Conservation (phyloP, 1,140 invertebrate genomes). For the Drosophila trapezifrons region DNA sequence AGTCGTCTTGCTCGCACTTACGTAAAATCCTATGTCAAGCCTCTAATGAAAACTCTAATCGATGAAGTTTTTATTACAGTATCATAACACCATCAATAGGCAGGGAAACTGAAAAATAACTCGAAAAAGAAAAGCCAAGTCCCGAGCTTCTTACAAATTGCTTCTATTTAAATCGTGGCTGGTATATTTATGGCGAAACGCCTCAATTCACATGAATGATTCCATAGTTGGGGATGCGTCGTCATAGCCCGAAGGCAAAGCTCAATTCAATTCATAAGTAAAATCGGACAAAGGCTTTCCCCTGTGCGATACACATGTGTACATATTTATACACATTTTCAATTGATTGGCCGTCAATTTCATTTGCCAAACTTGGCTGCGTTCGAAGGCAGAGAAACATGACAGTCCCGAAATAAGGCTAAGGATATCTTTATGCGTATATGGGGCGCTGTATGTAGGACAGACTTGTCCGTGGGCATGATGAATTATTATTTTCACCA, state of each 20-base stretch:
- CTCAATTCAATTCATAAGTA: slow-evolving; percentile 52
- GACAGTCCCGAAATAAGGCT: slow-evolving; percentile 24
- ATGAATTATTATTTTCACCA: slow-evolving; percentile 70
- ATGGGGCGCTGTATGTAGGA: slow-evolving; percentile 20
- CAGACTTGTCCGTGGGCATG: slow-evolving; percentile 62
- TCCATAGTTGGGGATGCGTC: slow-evolving; percentile 54
- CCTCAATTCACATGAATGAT: slow-evolving; percentile 67
- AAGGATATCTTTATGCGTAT: slow-evolving; percentile 18
- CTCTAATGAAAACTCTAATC: too few species aligned
- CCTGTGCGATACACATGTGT: slow-evolving; percentile 1
- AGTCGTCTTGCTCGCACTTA: too few species aligned
- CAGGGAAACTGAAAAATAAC: too few species aligned
- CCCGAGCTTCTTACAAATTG: slow-evolving; percentile 3
- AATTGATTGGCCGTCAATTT: slow-evolving; percentile 83
- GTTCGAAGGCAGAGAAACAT: slow-evolving; percentile 49
- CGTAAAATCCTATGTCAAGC: too few species aligned
- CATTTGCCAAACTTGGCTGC: slow-evolving; percentile 48
- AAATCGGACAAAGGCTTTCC: slow-evolving; percentile 31
- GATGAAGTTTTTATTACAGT: too few species aligned
- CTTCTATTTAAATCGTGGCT: slow-evolving; percentile 16
- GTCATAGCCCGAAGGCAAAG: slow-evolving; percentile 30
- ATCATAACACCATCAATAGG: too few species aligned
- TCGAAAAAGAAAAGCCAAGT: neutral
- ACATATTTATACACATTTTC: slow-evolving; percentile 56
- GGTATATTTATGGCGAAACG: slow-evolving; percentile 40